Base-by-base conservation (phyloP, 2,888 invertebrate genomes). In the Calameuta filiformis region DNA sequence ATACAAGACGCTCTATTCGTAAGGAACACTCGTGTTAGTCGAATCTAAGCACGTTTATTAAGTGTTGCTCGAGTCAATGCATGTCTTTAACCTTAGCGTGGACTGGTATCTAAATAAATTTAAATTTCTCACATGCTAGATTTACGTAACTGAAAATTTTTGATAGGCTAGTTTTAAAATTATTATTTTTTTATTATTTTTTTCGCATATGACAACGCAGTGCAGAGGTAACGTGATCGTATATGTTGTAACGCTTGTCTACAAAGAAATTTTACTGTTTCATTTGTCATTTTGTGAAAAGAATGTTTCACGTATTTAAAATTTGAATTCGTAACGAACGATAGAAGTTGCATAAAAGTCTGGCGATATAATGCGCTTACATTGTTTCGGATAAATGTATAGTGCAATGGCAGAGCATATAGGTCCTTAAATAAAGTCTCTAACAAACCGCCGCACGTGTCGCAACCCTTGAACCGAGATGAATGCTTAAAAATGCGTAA, bases 401-500 rank as follows among this genome's bases (percentile, higher is more conserved):
- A 56, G 56, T 0, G 56, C 23, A 56, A 56, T 23, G 6, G 56
- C 9, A 23, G 56, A 23, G 15, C 9, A 56, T 23, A 6, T 56
- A 23, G 56, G 23, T 56, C 15, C 71, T 33, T 73, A 73, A 79
- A 79, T 76, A 79, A 79, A 68, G 30, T 69, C 76, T 73, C 79
- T 79, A 79, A 79, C 79, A 79, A 79, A 79, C 79, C 40, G 34
- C 34, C 37, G 78, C 78, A 79, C 79, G 79, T 79, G 79, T 74
- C 40, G 73, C 76, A 34, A 69, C 76, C 76, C 79, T 79, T 78
- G 78, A 78, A 73, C 37, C 68, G 68, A 35, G 76, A 76, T 79
- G 79, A 79, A 79, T 79, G 76, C 76, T 79, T 73, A 79, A 79
- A 79, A 79, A 76, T 79, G 79, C 79, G 79, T 79, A 79, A 79